Evolutionary conservation across 2,113 vertebrate genomes (phyloP), one percentile per base, ranked within the genome.

Genomic region (Dendropsophus ebraccatus): DNA sequence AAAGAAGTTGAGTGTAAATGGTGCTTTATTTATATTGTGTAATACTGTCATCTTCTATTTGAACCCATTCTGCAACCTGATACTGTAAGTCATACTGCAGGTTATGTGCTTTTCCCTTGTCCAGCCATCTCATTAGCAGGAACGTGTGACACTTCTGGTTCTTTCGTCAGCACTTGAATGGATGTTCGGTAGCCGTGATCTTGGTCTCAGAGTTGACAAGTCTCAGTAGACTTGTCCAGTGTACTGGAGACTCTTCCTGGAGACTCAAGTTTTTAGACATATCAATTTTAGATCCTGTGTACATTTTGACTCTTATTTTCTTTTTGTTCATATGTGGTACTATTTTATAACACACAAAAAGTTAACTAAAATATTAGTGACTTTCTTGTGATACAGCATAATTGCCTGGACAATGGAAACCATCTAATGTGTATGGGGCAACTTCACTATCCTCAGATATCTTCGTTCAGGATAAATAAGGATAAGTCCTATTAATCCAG

Each of bases 141-240:
- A 70, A 9, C 0, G 0, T 23, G 8, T 41, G 32, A 41, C 32
- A 70, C 35, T 23, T 70, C 41, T 70, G 35, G 32, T 7, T 35
- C 8, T 37, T 41, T 70, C 8, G 32, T 69, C 32, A 16, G 17
- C 19, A 41, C 32, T 70, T 37, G 16, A 35, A 19, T 35, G 65
- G 0, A 1, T 37, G 19, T 19, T 62, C 9, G 4, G 2, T 41
- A 70, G 67, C 16, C 2, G 60, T 30, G 23, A 30, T 65, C 25
- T 32, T 67, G 62, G 19, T 70, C 67, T 70, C 9, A 70, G 67
- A 70, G 67, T 37, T 41, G 67, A 37, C 32, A 70, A 70, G 67
- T 70, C 67, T 23, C 16, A 41, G 23, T 37, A 70, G 32, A 70
- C 35, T 70, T 2, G n/a, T n/a, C n/a, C n/a, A n/a, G n/a, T 41